Percentiles rank a stretch among this genome's conserved stretches.
Evolutionary conservation across 2,113 vertebrate genomes (phyloP).

Genomic region (Channa maculata): DNA sequence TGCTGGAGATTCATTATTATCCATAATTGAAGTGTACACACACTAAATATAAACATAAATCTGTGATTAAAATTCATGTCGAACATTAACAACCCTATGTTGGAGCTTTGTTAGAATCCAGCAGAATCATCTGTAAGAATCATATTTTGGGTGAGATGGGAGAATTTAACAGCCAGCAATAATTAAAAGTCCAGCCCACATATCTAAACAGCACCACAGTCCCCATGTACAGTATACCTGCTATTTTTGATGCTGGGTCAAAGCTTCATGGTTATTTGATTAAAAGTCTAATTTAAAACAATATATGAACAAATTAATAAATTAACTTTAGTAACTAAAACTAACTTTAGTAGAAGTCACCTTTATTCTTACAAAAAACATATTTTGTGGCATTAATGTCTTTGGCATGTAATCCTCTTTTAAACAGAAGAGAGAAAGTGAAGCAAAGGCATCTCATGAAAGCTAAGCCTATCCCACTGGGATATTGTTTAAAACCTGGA

Average conservation of each 20-base stretch:
- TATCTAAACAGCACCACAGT: neutral
- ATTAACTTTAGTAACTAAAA: conserved; percentile 20
- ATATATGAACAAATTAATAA: neutral
- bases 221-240: neutral
- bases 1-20: too few species aligned
- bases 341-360: conserved; percentile 57
- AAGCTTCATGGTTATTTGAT: neutral
- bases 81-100: too few species aligned
- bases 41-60: too few species aligned
- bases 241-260: neutral
- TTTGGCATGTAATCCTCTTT: conserved; percentile 75
- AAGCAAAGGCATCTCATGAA: conserved; percentile 57
- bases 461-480: conserved; percentile 64
- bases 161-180: too few species aligned
- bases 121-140: too few species aligned
- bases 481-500: conserved; percentile 67
- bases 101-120: too few species aligned
- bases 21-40: too few species aligned
- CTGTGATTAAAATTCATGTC: too few species aligned
- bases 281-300: neutral
- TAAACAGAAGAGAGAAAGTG: conserved; percentile 59
- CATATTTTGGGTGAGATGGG: too few species aligned
- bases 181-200: conserved; percentile 5
- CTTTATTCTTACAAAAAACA: conserved; percentile 52
- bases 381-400: conserved; percentile 63